Evolutionary conservation across 2,797 vertebrate genomes (phyloP).

Genomic region (Gymnocypris eckloni): DNA sequence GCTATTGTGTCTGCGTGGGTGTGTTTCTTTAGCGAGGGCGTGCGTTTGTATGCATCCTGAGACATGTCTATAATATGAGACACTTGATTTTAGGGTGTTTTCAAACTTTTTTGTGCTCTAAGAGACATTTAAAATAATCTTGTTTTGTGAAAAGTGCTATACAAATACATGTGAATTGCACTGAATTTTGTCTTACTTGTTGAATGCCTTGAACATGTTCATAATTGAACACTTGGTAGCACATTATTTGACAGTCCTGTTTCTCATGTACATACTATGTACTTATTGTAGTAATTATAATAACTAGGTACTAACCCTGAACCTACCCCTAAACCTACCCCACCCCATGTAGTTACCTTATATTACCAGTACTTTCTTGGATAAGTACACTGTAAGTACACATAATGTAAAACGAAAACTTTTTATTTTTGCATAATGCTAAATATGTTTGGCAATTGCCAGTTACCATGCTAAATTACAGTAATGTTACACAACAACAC

Average conservation of each 20-base stretch:
- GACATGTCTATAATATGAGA: neutral
- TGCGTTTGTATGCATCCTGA: neutral
- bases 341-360: no score
- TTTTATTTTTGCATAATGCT: neutral
- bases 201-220: neutral
- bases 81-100: neutral
- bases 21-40: conserved; percentile 1
- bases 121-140: neutral
- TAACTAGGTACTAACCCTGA: no score
- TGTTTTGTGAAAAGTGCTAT: neutral
- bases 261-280: no score
- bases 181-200: neutral
- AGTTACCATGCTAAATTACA: neutral
- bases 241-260: no score
- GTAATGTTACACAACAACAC: neutral
- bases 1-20: neutral
- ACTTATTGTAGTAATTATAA: no score
- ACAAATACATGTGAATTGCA: neutral
- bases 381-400: no score
- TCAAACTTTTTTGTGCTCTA: neutral
- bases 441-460: neutral
- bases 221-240: neutral
- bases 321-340: no score
- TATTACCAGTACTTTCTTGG: no score
- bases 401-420: no score